Percentiles rank a stretch among this genome's conserved stretches.
Evolutionary conservation across 2,797 vertebrate genomes (phyloP).

Genomic region (Rhodeus uyekii): DNA sequence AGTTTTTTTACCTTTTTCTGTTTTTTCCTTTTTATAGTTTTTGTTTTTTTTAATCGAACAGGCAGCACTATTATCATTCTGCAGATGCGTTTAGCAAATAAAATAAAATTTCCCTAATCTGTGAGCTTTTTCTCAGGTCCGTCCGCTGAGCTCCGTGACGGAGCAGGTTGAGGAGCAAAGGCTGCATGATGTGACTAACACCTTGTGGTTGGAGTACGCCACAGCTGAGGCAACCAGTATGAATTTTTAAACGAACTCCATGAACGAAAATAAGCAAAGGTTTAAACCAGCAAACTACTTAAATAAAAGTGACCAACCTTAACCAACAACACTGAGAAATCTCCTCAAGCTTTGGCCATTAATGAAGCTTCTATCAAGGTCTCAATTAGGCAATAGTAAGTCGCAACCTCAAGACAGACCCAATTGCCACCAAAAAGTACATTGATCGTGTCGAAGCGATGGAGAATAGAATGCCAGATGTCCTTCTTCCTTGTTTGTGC

Average conservation of each 20-base stretch:
- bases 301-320: slow-evolving; percentile 43
- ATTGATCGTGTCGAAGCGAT: not conserved
- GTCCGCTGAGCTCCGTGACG: not conserved
- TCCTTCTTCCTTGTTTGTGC: slow-evolving; percentile 26
- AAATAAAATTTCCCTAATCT: slow-evolving; percentile 23
- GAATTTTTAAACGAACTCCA: slow-evolving; percentile 12
- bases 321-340: slow-evolving; percentile 37
- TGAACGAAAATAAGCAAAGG: slow-evolving; percentile 13
- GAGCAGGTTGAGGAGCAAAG: slow-evolving; percentile 15
- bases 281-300: slow-evolving; percentile 3
- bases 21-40: slow-evolving; percentile 13
- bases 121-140: slow-evolving; percentile 15
- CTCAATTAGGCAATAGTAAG: slow-evolving; percentile 19
- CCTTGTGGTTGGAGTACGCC: not conserved
- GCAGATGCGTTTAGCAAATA: slow-evolving; percentile 36
- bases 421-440: not conserved
- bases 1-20: slow-evolving; percentile 21
- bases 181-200: slow-evolving; percentile 37
- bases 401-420: slow-evolving; percentile 40
- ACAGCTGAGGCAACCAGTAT: not conserved
- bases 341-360: slow-evolving; percentile 19
- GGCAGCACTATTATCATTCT: slow-evolving; percentile 55
- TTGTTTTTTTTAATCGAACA: slow-evolving; percentile 53
- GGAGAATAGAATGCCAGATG: slow-evolving; percentile 16
- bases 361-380: slow-evolving; percentile 32